Evolutionary conservation across 1,140 invertebrate species (phyloP).

Genomic region (Pachypsylla venusta): DNA sequence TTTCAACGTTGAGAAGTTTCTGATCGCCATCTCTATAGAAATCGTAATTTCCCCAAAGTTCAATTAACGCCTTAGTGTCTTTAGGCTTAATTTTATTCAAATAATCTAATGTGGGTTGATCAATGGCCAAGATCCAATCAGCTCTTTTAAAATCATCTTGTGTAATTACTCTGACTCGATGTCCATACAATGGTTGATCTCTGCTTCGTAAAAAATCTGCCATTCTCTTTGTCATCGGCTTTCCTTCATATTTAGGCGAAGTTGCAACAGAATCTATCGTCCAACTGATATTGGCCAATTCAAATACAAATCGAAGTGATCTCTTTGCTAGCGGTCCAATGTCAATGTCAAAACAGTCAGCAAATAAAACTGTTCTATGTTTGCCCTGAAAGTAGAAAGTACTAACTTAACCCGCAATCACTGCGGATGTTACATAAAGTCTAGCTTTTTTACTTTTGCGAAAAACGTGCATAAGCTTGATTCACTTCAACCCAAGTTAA

Average conservation of each 20-base stretch:
- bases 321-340: background rate
- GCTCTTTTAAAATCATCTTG: background rate
- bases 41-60: background rate
- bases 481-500: too few relatives aligned
- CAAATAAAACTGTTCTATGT: background rate
- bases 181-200: background rate
- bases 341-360: conserved; percentile 3
- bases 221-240: background rate
- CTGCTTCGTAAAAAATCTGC: background rate
- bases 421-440: too few relatives aligned
- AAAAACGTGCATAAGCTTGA: too few relatives aligned
- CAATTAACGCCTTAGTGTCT: background rate
- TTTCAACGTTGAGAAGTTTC: background rate
- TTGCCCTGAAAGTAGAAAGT: background rate
- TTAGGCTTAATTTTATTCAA: conserved; percentile 7
- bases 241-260: background rate
- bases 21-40: background rate
- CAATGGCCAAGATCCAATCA: conserved; percentile 1
- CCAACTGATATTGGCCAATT: background rate
- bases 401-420: too few relatives aligned
- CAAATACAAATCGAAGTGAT: background rate
- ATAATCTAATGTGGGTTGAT: background rate
- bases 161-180: background rate
- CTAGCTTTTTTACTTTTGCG: too few relatives aligned
- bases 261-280: conserved; percentile 4